These are phyloP conservation scores for Lagorchestes hirsutus DNA, from an alignment of 2,797 vertebrate species.

Conservation along the genomic window DNA sequence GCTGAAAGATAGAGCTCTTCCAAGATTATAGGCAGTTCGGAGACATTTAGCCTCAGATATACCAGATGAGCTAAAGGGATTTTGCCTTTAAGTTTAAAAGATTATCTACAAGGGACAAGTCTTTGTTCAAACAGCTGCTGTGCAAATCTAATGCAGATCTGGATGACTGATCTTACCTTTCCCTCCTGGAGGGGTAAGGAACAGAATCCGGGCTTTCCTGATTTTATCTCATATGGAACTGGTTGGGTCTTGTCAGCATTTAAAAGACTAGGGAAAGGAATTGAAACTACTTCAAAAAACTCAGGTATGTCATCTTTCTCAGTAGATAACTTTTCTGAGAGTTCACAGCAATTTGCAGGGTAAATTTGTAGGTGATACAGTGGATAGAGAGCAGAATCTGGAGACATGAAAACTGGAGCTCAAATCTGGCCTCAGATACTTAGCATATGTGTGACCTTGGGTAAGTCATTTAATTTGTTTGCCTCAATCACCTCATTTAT, in stretches of 20 bases:
- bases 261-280: constrained; percentile 41
- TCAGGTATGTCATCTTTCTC: constrained; percentile 3
- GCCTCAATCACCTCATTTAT: background rate
- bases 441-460: background rate
- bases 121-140: constrained; percentile 54
- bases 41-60: constrained; percentile 37
- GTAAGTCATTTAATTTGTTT: background rate
- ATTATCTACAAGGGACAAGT: constrained; percentile 58
- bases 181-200: constrained; percentile 29
- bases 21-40: constrained; percentile 56
- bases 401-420: background rate
- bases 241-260: background rate
- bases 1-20: constrained; percentile 31
- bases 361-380: background rate
- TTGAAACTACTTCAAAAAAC: constrained; percentile 18
- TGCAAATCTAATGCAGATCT: constrained; percentile 53
- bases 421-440: background rate
- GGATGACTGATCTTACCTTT: constrained; percentile 23
- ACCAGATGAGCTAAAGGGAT: constrained; percentile 53
- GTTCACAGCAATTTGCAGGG: background rate
- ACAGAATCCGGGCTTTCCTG: background rate
- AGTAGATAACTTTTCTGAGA: background rate
- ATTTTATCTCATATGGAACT: background rate
- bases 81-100: constrained; percentile 68
- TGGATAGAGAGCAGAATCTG: background rate